A percentile compares a stretch with the other conserved stretches of the same genome.
phyloP scores from a whole-genome alignment of 2,113 vertebrate genomes.

The Gallinago paraguaiae region DNA sequence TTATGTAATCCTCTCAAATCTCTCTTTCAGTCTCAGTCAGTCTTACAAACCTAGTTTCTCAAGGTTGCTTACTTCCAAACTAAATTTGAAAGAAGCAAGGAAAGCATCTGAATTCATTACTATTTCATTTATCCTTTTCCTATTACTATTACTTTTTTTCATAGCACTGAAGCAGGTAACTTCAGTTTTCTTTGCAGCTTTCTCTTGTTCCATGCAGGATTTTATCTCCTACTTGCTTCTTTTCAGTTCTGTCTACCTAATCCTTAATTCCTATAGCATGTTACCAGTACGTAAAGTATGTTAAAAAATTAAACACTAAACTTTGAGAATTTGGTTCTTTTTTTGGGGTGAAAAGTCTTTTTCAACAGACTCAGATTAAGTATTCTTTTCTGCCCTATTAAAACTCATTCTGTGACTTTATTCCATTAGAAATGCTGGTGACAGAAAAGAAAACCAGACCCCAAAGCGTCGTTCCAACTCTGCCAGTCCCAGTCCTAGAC shows the following conservation, averaged over 20 bases:
- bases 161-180: background rate
- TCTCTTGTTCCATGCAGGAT: background rate
- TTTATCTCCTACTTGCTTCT: background rate
- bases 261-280: background rate
- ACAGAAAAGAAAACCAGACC: slow-evolving; percentile 70
- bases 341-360: background rate
- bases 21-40: too few relatives aligned
- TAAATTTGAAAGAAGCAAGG: background rate
- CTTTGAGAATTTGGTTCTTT: background rate
- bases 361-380: background rate
- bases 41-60: background rate
- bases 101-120: background rate
- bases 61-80: background rate
- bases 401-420: background rate
- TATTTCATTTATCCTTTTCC: background rate
- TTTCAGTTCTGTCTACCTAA: background rate
- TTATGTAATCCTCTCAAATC: too few relatives aligned
- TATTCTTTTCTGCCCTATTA: background rate
- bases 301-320: background rate
- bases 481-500: slow-evolving; percentile 69
- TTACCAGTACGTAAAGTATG: background rate
- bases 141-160: background rate
- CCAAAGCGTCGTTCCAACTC: slow-evolving; percentile 69
- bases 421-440: slow-evolving; percentile 57
- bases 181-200: background rate